phyloP scores from a whole-genome alignment of 2,888 invertebrate species.

The Sinelater perroti region DNA sequence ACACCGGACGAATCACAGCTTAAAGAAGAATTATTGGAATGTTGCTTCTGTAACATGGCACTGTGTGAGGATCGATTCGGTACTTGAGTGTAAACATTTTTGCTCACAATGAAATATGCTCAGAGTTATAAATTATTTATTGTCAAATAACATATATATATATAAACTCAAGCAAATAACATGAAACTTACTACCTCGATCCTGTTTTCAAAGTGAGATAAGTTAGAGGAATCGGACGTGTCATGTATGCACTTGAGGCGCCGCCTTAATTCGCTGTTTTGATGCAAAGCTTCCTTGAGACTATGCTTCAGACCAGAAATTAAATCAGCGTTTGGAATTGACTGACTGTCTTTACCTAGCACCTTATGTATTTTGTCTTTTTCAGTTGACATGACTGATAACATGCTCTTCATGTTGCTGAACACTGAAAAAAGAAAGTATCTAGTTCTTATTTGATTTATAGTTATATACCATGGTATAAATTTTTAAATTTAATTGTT shows the following conservation, averaged over 20 bases:
- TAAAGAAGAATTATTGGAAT: conserved; percentile 66
- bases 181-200: conserved; percentile 20
- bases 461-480: too few relatives aligned
- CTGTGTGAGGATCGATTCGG: conserved; percentile 25
- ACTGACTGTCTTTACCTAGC: conserved; percentile 62
- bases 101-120: background rate
- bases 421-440: conserved; percentile 58
- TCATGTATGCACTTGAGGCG: conserved; percentile 71
- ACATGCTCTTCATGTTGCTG: conserved; percentile 61
- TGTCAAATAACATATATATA: background rate
- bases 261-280: conserved; percentile 76
- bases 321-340: conserved; percentile 56
- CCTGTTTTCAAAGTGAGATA: conserved; percentile 65
- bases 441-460: too few relatives aligned
- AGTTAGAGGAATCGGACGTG: conserved; percentile 69
- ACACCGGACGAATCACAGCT: conserved; percentile 81
- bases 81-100: background rate
- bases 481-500: too few relatives aligned
- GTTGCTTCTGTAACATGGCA: conserved; percentile 31
- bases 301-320: conserved; percentile 67
- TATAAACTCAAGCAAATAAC: background rate
- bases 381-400: conserved; percentile 62
- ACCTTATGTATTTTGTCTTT: conserved; percentile 71
- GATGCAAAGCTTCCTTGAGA: conserved; percentile 73
- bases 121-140: background rate